Evolutionary conservation across 2,888 invertebrate genomes (phyloP).

Genomic region (Chesias legatella): DNA sequence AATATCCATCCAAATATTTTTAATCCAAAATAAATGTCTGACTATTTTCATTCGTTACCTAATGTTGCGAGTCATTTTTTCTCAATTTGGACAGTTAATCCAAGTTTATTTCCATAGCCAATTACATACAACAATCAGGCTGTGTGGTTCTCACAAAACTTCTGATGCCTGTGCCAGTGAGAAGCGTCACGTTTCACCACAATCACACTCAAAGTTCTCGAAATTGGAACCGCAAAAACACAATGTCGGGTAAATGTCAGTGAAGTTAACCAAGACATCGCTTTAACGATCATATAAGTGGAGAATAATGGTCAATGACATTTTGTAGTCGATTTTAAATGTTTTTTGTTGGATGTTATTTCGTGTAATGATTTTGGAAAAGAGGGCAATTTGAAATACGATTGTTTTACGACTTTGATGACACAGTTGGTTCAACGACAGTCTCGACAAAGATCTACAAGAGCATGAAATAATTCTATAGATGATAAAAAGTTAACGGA

Average conservation of each 20-base stretch:
- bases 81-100: background rate
- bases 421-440: too few relatives aligned
- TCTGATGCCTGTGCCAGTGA: background rate
- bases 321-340: constrained; percentile 6
- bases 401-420: too few relatives aligned
- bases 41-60: too few relatives aligned
- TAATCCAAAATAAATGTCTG: too few relatives aligned
- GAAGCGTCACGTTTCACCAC: constrained; percentile 9
- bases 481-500: too few relatives aligned
- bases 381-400: too few relatives aligned
- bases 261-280: constrained; percentile 27
- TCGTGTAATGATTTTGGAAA: constrained; percentile 1
- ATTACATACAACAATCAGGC: constrained; percentile 10
- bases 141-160: background rate
- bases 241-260: constrained; percentile 19
- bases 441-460: too few relatives aligned
- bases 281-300: constrained; percentile 46
- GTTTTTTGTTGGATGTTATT: constrained; percentile 9
- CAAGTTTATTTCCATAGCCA: background rate
- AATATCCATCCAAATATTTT: too few relatives aligned
- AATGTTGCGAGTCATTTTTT: background rate
- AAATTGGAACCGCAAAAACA: constrained; percentile 23
- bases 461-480: too few relatives aligned
- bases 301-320: constrained; percentile 33
- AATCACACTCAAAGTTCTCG: constrained; percentile 5